A percentile compares a stretch with the other conserved stretches of the same genome.
These are phyloP conservation scores for Ramphastos sulfuratus DNA, from an alignment of 2,113 vertebrate species.

Conservation along the genomic window DNA sequence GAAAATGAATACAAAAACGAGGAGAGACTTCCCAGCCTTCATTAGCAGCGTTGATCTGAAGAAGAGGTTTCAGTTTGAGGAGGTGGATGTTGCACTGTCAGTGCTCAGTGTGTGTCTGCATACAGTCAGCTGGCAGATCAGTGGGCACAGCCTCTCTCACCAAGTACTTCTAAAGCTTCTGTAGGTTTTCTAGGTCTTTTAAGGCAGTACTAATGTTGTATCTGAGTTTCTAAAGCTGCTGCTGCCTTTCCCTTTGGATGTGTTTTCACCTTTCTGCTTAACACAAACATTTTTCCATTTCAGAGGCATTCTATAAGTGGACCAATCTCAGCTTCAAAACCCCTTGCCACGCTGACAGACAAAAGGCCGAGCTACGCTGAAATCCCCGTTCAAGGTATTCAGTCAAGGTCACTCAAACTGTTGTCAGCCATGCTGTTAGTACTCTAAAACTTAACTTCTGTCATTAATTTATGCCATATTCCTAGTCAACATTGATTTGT, in stretches of 20 bases:
- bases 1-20: neutral
- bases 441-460: neutral
- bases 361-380: slow-evolving; percentile 94
- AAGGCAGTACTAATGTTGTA: neutral
- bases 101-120: neutral
- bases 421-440: neutral
- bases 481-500: too few relatives aligned
- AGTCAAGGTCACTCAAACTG: neutral
- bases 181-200: neutral
- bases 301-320: slow-evolving; percentile 93
- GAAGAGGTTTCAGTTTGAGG: neutral
- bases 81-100: neutral
- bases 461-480: neutral
- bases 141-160: neutral
- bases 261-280: neutral
- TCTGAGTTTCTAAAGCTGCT: neutral
- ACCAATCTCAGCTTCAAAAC: slow-evolving; percentile 86
- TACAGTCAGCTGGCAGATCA: neutral
- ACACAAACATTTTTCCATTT: slow-evolving; percentile 58
- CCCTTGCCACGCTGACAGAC: slow-evolving; percentile 85
- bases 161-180: neutral
- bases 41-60: neutral
- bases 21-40: neutral
- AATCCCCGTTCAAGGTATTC: slow-evolving; percentile 87
- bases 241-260: neutral